Conservation (phyloP, 37 sponge, comb jelly and placozoan species). For the Chondrosia reniformis region DNA sequence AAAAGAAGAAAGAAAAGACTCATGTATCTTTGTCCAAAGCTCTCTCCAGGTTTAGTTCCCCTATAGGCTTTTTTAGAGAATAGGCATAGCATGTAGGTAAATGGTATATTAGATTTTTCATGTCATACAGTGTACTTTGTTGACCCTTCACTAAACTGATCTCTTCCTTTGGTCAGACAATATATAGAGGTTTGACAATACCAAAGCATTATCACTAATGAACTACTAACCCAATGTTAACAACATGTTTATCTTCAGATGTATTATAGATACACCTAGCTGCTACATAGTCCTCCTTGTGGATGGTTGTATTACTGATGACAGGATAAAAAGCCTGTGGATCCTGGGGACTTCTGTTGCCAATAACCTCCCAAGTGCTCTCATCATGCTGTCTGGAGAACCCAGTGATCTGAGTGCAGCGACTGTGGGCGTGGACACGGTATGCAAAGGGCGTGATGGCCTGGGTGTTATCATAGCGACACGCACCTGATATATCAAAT, state of each 20-base stretch:
- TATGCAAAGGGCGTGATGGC: conserved; percentile 80
- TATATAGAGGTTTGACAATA: background rate
- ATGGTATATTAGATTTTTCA: too few species aligned
- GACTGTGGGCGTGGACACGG: conserved; percentile 84
- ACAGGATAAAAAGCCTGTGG: conserved; percentile 58
- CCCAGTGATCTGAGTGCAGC: conserved; percentile 58
- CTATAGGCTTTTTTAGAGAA: too few species aligned
- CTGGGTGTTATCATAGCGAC: background rate
- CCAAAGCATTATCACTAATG: too few species aligned
- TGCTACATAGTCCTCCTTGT: conserved; percentile 23
- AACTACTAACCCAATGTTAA: conserved; percentile 55
- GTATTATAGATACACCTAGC: conserved; percentile 52
- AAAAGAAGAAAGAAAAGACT: too few species aligned
- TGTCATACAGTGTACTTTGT: background rate
- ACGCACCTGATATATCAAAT: conserved; percentile 1
- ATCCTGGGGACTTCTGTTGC: conserved; percentile 72
- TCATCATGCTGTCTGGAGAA: conserved; percentile 33
- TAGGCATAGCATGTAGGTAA: too few species aligned
- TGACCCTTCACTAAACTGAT: background rate
- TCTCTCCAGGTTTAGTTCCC: too few species aligned
- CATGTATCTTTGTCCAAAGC: too few species aligned
- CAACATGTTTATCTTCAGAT: background rate
- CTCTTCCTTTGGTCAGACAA: background rate
- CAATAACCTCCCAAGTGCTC: conserved; percentile 56
- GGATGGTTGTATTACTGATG: background rate